Percentiles rank a stretch among this genome's conserved stretches.
These are phyloP conservation scores for Porites cylindrica DNA, from an alignment of 92 coral and sea anemone species.

Conservation along the genomic window DNA sequence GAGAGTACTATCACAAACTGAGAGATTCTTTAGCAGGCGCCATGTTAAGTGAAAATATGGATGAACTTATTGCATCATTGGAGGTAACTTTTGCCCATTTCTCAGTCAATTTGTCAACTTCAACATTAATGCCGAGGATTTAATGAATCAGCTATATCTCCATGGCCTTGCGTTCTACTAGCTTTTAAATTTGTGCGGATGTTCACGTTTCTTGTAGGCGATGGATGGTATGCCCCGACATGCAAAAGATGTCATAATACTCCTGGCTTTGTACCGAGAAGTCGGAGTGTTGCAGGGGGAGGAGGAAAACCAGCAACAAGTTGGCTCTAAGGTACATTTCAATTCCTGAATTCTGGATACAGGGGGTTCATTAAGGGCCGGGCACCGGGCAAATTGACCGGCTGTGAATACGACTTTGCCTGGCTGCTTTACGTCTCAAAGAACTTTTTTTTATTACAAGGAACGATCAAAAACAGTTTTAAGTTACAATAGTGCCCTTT, in stretches of 20 bases:
- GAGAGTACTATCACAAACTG: conserved; percentile 31
- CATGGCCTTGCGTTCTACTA: too few species aligned
- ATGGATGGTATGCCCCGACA: conserved; percentile 7
- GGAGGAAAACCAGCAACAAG: background rate
- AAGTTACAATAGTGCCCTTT: too few species aligned
- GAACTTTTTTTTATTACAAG: too few species aligned
- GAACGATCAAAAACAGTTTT: too few species aligned
- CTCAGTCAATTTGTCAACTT: background rate
- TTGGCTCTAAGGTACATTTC: background rate
- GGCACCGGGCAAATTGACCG: too few species aligned
- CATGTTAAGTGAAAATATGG: conserved; percentile 38
- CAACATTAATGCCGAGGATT: background rate
- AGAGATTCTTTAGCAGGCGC: conserved; percentile 61
- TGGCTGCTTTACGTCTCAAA: too few species aligned
- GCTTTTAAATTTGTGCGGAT: too few species aligned
- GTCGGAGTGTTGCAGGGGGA: background rate
- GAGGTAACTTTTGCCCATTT: conserved; percentile 26
- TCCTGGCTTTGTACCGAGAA: conserved; percentile 33
- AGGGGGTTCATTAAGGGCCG: too few species aligned
- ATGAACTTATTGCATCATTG: conserved; percentile 25
- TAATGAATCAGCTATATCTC: too few species aligned
- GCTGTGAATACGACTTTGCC: too few species aligned
- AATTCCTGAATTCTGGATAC: background rate
- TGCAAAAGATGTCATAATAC: conserved; percentile 7
- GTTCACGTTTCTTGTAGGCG: background rate